These are phyloP conservation scores for Stenichneumon culpator DNA, from an alignment of 2,888 invertebrate genomes.

Conservation along the genomic window DNA sequence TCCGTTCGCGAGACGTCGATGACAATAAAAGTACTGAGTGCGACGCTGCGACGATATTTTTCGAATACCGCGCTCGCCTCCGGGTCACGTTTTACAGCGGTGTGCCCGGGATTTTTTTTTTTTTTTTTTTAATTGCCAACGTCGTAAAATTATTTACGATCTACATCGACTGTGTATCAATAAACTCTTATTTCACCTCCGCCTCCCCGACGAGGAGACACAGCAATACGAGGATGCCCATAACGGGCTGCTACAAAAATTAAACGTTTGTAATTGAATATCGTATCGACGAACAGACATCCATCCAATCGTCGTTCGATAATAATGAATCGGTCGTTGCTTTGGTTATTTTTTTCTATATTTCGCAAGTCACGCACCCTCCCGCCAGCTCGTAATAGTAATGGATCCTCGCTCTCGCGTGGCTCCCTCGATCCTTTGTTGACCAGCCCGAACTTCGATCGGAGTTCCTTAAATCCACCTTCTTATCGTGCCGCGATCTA, in stretches of 20 bases:
- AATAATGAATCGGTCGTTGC: slow-evolving; percentile 71
- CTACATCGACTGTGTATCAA: slow-evolving; percentile 32
- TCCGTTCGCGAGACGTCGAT: slow-evolving; percentile 39
- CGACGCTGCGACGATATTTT: slow-evolving; percentile 23
- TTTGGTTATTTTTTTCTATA: slow-evolving; percentile 44
- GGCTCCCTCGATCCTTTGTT: slow-evolving; percentile 73
- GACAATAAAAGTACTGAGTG: slow-evolving; percentile 46
- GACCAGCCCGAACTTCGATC: slow-evolving; percentile 30
- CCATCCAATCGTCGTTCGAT: slow-evolving; percentile 77
- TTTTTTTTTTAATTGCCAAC: too few relatives aligned
- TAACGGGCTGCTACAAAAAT: slow-evolving; percentile 71
- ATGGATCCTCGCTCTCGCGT: slow-evolving; percentile 76
- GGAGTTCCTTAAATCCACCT: slow-evolving; percentile 61
- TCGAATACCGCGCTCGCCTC: not conserved
- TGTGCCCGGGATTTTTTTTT: not conserved
- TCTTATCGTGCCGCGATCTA: slow-evolving; percentile 69
- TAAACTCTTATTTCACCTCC: slow-evolving; percentile 49
- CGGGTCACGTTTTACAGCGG: not conserved
- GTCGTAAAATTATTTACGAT: slow-evolving; percentile 63
- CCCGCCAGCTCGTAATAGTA: slow-evolving; percentile 66
- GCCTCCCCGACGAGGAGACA: slow-evolving; percentile 17
- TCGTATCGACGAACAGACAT: slow-evolving; percentile 72
- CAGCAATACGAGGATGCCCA: slow-evolving; percentile 25
- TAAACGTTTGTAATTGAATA: slow-evolving; percentile 80
- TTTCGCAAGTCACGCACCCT: slow-evolving; percentile 78